These are phyloP conservation scores for Mustela nigripes DNA, from an alignment of 2,113 vertebrate species.

Conservation along the genomic window DNA sequence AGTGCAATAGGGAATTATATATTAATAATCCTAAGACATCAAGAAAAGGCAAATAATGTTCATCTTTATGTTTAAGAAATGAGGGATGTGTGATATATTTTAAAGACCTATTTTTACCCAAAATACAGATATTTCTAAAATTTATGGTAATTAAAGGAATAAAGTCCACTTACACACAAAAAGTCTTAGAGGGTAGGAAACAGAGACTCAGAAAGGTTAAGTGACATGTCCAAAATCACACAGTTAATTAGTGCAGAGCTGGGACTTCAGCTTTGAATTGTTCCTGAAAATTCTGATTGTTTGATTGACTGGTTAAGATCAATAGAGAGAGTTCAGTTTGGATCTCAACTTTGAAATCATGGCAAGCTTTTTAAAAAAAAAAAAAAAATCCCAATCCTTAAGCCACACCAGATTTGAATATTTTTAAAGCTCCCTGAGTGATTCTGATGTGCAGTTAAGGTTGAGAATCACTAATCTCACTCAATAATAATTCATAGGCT, in stretches of 20 bases:
- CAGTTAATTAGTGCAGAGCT: neutral
- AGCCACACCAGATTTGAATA: neutral
- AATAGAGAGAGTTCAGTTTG: neutral
- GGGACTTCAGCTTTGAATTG: neutral
- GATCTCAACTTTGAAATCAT: conserved; percentile 2
- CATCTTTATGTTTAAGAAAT: conserved; percentile 8
- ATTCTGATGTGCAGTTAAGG: neutral
- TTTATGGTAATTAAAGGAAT: neutral
- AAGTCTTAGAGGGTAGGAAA: neutral
- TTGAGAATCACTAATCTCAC: conserved; percentile 12
- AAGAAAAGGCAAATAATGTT: conserved; percentile 46
- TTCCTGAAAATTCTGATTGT: conserved; percentile 29
- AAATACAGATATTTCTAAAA: conserved; percentile 10
- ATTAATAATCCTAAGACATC: conserved; percentile 28
- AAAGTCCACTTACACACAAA: neutral
- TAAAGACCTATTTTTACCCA: conserved; percentile 2
- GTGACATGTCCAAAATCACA: neutral
- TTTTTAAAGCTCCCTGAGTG: neutral
- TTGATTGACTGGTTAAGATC: neutral
- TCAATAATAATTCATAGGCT: neutral
- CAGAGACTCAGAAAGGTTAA: neutral
- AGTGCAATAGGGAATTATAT: neutral
- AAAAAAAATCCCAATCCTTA: neutral
- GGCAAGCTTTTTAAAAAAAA: neutral
- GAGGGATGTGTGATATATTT: neutral